Evolutionary conservation across 2,113 vertebrate species (phyloP).

Genomic region (Eublepharis macularius): DNA sequence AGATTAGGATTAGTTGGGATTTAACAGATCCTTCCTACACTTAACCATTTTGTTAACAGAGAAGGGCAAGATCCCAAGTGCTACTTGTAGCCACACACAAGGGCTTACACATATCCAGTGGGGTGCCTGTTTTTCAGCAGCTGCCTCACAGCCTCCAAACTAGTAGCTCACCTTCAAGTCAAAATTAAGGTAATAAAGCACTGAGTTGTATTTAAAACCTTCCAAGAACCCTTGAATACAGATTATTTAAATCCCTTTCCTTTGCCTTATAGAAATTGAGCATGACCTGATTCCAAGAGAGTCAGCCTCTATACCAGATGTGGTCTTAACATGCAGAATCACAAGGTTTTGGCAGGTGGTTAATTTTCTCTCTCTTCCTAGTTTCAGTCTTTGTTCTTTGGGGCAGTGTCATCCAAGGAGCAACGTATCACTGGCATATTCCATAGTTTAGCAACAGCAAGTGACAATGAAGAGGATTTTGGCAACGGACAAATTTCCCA

Average conservation of each 20-base stretch:
- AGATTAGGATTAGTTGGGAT: background rate
- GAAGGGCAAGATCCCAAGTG: background rate
- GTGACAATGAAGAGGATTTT: conserved; percentile 79
- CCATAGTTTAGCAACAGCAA: conserved; percentile 78
- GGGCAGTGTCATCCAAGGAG: conserved; percentile 75
- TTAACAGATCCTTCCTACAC: background rate
- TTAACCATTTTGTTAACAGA: background rate
- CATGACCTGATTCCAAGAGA: background rate
- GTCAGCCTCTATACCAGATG: background rate
- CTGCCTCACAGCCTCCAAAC: background rate
- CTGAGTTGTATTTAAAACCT: background rate
- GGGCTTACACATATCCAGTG: background rate
- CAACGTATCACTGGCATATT: conserved; percentile 30
- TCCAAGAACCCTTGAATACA: background rate
- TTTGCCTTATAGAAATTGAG: background rate
- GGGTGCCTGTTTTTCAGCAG: background rate
- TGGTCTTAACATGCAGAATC: background rate
- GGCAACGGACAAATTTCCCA: conserved; percentile 12
- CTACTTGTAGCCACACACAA: background rate
- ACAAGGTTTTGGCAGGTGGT: background rate
- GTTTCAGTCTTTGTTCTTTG: conserved; percentile 88
- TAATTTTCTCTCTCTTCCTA: conserved; percentile 50
- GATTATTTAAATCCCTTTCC: background rate
- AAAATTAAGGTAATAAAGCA: background rate
- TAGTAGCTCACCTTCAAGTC: background rate